Percentiles rank a stretch among this genome's conserved stretches.
phyloP scores from a whole-genome alignment of 2,888 invertebrate genomes.

The Brachypterus glaber region DNA sequence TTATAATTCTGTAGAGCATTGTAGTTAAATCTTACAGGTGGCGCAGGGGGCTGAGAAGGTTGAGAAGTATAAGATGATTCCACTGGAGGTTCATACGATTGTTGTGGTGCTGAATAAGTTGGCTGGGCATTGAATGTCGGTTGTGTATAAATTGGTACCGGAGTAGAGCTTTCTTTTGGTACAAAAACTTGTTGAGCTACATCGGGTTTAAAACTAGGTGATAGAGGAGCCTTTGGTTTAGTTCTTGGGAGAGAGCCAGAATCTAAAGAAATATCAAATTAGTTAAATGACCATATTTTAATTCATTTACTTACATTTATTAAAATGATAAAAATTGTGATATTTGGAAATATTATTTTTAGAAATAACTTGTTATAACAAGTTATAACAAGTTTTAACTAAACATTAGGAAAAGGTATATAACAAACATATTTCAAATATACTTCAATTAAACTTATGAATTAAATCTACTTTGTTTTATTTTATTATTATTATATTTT shows the following conservation, averaged over 20 bases:
- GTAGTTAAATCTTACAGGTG: slow-evolving; percentile 28
- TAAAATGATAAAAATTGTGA: too few relatives aligned
- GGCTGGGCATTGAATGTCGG: slow-evolving; percentile 24
- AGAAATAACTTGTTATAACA: too few relatives aligned
- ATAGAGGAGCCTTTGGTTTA: slow-evolving; percentile 25
- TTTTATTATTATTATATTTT: too few relatives aligned
- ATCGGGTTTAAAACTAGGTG: slow-evolving; percentile 32
- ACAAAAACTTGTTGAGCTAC: slow-evolving; percentile 31
- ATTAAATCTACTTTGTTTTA: too few relatives aligned
- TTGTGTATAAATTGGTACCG: slow-evolving; percentile 22
- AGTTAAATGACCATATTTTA: too few relatives aligned
- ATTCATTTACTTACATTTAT: too few relatives aligned
- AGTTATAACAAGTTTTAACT: too few relatives aligned
- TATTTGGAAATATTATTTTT: too few relatives aligned
- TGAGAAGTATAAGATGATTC: slow-evolving; percentile 10
- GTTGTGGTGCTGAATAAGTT: slow-evolving; percentile 12
- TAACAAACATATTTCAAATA: too few relatives aligned
- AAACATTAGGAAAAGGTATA: too few relatives aligned
- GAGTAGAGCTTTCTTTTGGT: slow-evolving; percentile 31
- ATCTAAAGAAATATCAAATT: too few relatives aligned
- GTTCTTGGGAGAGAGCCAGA: slow-evolving; percentile 31
- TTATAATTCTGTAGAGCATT: slow-evolving; percentile 56
- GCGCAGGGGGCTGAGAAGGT: slow-evolving; percentile 19
- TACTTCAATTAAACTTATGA: too few relatives aligned
- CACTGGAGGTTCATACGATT: slow-evolving; percentile 13